Percentiles rank a stretch among this genome's conserved stretches.
Evolutionary conservation across 2,113 vertebrate genomes (phyloP).

Genomic region (Brachionichthys hirsutus): DNA sequence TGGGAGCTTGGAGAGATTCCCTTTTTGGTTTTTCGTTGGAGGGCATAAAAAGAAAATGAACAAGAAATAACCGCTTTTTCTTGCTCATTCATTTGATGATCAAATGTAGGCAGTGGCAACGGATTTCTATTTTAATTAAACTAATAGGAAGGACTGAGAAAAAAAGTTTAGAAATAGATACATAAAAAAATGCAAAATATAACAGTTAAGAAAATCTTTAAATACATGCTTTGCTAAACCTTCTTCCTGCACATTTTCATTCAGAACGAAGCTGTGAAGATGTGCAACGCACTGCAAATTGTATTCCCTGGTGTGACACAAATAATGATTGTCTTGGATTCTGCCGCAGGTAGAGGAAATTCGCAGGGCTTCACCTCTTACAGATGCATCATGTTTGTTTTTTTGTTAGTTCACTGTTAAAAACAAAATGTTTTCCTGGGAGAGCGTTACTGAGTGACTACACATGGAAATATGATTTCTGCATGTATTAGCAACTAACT

Average conservation of each 20-base stretch:
- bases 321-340: slow-evolving; percentile 18
- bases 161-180: slow-evolving; percentile 32
- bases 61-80: slow-evolving; percentile 23
- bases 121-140: slow-evolving; percentile 49
- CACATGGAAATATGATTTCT: slow-evolving; percentile 27
- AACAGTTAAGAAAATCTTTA: not conserved
- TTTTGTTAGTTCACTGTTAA: not conserved
- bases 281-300: slow-evolving; percentile 4
- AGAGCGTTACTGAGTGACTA: not conserved
- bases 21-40: slow-evolving; percentile 27
- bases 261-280: slow-evolving; percentile 3
- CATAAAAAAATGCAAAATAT: slow-evolving; percentile 30
- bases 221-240: not conserved
- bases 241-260: slow-evolving; percentile 20
- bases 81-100: slow-evolving; percentile 45
- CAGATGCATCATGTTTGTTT: slow-evolving; percentile 16
- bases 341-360: slow-evolving; percentile 11
- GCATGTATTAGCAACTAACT: slow-evolving; percentile 10
- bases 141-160: slow-evolving; percentile 30
- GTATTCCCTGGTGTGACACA: slow-evolving; percentile 1
- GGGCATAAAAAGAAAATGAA: slow-evolving; percentile 21
- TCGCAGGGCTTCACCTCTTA: slow-evolving; percentile 2
- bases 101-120: slow-evolving; percentile 25
- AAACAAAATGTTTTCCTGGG: slow-evolving; percentile 15
- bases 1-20: slow-evolving; percentile 42